Percentiles rank a stretch among this genome's conserved stretches.
Evolutionary conservation across 2,888 invertebrate genomes (phyloP).

Genomic region (Hirtodrosophila trivittata): DNA sequence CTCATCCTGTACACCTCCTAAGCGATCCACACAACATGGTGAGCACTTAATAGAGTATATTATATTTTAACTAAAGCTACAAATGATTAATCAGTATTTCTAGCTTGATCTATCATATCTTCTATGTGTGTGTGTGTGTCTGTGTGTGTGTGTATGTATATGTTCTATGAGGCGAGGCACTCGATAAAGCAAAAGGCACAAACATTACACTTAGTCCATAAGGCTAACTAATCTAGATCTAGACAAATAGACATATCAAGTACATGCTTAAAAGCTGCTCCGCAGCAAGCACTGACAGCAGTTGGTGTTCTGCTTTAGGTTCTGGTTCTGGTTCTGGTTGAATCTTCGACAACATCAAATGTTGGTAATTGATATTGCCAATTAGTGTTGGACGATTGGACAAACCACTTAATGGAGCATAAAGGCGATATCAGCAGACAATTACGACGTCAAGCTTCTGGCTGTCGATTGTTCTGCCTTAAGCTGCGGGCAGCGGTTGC

Average conservation of each 20-base stretch:
- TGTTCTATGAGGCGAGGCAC: slow-evolving; percentile 59
- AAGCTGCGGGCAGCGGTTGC: slow-evolving; percentile 61
- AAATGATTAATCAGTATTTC: slow-evolving; percentile 34
- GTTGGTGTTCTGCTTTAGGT: slow-evolving; percentile 8
- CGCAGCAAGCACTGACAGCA: slow-evolving; percentile 38
- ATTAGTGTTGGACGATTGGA: slow-evolving; percentile 42
- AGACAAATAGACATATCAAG: slow-evolving; percentile 63
- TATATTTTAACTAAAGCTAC: slow-evolving; percentile 19
- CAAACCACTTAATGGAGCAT: slow-evolving; percentile 43
- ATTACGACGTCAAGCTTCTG: slow-evolving; percentile 28
- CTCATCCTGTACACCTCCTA: slow-evolving; percentile 3
- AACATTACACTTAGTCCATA: slow-evolving; percentile 67
- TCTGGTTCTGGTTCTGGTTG: slow-evolving; percentile 18
- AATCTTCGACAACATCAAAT: slow-evolving; percentile 35
- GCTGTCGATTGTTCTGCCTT: slow-evolving; percentile 39
- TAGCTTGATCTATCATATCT: slow-evolving; percentile 14
- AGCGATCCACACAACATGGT: slow-evolving; percentile 28
- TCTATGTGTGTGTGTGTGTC: slow-evolving; percentile 23
- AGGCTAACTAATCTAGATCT: slow-evolving; percentile 59
- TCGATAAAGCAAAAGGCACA: slow-evolving; percentile 72
- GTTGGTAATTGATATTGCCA: slow-evolving; percentile 40
- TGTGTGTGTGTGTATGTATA: slow-evolving; percentile 25
- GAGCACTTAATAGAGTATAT: slow-evolving; percentile 18
- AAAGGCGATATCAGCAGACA: slow-evolving; percentile 34
- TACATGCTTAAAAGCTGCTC: slow-evolving; percentile 60